phyloP scores from a whole-genome alignment of 2,797 vertebrate species.

The Rachycentron canadum region DNA sequence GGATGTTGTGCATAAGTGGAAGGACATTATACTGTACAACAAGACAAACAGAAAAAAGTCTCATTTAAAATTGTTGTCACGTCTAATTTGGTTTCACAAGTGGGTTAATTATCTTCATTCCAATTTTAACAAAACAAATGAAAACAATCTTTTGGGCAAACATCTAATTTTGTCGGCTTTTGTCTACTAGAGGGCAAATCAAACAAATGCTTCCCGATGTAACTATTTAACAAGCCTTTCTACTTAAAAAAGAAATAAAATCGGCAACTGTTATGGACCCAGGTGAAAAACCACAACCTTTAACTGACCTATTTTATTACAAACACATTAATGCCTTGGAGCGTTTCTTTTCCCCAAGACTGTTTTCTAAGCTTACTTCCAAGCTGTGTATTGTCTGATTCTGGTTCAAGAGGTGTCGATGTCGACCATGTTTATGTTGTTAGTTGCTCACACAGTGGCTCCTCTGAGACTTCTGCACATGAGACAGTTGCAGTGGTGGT shows the following conservation, averaged over 20 bases:
- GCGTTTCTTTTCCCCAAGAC: background rate
- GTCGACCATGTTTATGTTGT: slow-evolving; percentile 20
- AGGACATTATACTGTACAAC: slow-evolving; percentile 47
- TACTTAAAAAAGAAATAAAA: background rate
- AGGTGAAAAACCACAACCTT: slow-evolving; percentile 4
- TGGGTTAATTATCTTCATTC: background rate
- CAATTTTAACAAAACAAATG: background rate
- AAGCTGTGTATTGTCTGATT: background rate
- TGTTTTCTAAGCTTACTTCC: slow-evolving; percentile 5
- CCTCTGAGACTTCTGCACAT: background rate
- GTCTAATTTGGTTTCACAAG: slow-evolving; percentile 10
- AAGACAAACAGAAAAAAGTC: slow-evolving; percentile 8
- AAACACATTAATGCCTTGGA: background rate
- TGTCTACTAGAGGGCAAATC: background rate
- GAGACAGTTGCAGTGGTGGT: background rate
- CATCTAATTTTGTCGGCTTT: background rate
- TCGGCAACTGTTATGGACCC: background rate
- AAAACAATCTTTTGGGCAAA: background rate
- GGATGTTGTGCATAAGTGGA: slow-evolving; percentile 58
- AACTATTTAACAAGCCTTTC: background rate
- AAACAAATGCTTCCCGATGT: background rate
- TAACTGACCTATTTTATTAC: background rate
- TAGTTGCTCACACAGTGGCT: slow-evolving; percentile 4
- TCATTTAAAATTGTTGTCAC: background rate
- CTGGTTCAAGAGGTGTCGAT: background rate